Conservation (phyloP, 1,140 invertebrate species). For the Pararge aegeria region DNA sequence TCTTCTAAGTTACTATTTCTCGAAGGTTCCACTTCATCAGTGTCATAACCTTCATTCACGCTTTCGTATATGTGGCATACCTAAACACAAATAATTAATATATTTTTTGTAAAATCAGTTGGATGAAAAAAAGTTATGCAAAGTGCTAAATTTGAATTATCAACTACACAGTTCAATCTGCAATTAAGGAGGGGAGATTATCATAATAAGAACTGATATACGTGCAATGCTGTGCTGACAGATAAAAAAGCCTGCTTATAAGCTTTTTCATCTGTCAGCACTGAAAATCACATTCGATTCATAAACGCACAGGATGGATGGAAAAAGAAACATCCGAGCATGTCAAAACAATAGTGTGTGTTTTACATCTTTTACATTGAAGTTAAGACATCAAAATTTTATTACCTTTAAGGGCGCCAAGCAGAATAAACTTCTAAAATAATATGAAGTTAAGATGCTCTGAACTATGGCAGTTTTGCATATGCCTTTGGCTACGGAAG, state of each 20-base stretch:
- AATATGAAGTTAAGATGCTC: constrained; percentile 36
- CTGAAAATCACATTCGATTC: too few species aligned
- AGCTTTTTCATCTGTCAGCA: too few species aligned
- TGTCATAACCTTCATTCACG: constrained; percentile 50
- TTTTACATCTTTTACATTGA: too few species aligned
- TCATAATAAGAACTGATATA: too few species aligned
- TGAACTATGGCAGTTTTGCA: constrained; percentile 41
- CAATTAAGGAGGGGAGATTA: too few species aligned
- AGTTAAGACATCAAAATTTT: too few species aligned
- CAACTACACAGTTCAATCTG: too few species aligned
- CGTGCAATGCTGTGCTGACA: too few species aligned
- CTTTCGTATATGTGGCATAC: constrained; percentile 46
- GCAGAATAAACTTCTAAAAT: constrained; percentile 49
- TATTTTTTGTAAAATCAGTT: not conserved
- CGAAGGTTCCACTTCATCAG: constrained; percentile 21
- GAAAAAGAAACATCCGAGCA: too few species aligned
- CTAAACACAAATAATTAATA: constrained; percentile 32
- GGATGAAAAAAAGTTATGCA: not conserved
- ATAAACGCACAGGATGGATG: too few species aligned
- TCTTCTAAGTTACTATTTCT: constrained; percentile 45
- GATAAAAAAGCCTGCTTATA: too few species aligned
- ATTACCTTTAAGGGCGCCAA: constrained; percentile 56
- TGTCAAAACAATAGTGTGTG: too few species aligned
- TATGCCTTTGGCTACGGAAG: constrained; percentile 32
- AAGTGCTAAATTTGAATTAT: not conserved